These are phyloP conservation scores for Spizella passerina DNA, from an alignment of 2,797 vertebrate species.

Conservation along the genomic window DNA sequence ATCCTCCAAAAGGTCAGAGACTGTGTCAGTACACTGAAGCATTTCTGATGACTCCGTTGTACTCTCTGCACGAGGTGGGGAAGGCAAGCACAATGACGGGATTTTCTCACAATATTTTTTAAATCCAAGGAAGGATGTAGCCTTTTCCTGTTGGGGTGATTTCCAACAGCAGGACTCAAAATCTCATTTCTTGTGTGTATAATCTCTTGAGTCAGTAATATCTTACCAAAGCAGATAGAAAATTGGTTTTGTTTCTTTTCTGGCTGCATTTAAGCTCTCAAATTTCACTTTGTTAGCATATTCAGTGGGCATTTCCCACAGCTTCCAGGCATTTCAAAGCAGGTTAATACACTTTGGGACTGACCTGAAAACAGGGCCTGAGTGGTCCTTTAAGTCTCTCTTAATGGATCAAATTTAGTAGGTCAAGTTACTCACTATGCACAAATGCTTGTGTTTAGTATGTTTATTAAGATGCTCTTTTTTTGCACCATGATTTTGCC, in stretches of 20 bases:
- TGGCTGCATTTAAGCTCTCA: neutral
- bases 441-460: neutral
- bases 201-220: neutral
- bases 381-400: neutral
- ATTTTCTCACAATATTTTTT: conserved; percentile 25
- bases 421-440: neutral
- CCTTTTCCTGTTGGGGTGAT: conserved; percentile 12
- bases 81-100: neutral
- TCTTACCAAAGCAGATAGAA: neutral
- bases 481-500: neutral
- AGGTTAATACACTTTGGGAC: neutral
- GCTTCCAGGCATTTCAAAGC: neutral
- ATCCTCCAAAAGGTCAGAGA: neutral
- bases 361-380: neutral
- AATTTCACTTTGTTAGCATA: neutral
- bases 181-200: neutral
- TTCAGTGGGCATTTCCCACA: neutral
- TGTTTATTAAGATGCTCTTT: neutral
- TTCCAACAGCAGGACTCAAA: neutral
- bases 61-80: neutral
- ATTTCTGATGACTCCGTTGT: neutral
- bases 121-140: conserved; percentile 50
- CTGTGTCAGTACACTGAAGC: neutral
- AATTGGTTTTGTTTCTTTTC: neutral
- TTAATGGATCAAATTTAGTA: neutral